Evolutionary conservation across 2,888 invertebrate genomes (phyloP).

Genomic region (Trichacis sp.): DNA sequence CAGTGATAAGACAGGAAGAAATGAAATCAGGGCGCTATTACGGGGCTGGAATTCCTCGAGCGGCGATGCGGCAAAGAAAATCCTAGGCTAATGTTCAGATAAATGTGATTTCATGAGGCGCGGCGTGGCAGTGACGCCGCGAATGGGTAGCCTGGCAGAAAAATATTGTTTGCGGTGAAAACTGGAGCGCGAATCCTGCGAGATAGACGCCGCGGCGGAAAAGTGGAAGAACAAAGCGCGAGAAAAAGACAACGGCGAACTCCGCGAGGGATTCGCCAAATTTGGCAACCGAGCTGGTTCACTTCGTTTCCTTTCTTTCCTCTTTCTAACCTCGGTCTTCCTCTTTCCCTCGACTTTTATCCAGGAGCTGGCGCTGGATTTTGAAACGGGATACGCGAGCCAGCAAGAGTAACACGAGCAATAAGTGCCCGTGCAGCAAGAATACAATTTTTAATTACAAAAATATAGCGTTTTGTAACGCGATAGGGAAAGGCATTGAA

Average conservation of each 20-base stretch:
- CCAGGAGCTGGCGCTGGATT: conserved; percentile 9
- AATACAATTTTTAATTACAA: conserved; percentile 11
- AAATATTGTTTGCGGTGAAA: conserved; percentile 57
- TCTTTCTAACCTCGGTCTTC: background rate
- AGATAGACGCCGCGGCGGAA: conserved; percentile 17
- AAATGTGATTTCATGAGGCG: conserved; percentile 53
- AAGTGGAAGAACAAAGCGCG: conserved; percentile 23
- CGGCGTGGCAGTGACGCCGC: conserved; percentile 43
- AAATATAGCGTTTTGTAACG: conserved; percentile 1
- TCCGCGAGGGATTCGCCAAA: conserved; percentile 42
- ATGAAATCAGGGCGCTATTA: conserved; percentile 31
- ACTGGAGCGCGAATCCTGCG: conserved; percentile 48
- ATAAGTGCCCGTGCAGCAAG: conserved; percentile 13
- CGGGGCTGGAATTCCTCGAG: conserved; percentile 23
- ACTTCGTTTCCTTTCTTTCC: conserved; percentile 1
- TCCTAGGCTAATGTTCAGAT: conserved; percentile 54
- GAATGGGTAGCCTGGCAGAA: conserved; percentile 42
- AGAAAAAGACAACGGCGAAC: conserved; percentile 25
- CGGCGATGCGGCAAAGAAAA: conserved; percentile 34
- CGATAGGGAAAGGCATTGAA: background rate
- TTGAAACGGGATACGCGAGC: conserved; percentile 27
- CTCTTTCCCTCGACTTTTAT: conserved; percentile 8
- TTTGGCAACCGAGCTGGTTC: conserved; percentile 29
- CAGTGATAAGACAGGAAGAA: background rate
- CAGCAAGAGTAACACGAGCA: conserved; percentile 11